Conservation (phyloP, 2,888 invertebrate genomes). For the Calliscelio sp. region DNA sequence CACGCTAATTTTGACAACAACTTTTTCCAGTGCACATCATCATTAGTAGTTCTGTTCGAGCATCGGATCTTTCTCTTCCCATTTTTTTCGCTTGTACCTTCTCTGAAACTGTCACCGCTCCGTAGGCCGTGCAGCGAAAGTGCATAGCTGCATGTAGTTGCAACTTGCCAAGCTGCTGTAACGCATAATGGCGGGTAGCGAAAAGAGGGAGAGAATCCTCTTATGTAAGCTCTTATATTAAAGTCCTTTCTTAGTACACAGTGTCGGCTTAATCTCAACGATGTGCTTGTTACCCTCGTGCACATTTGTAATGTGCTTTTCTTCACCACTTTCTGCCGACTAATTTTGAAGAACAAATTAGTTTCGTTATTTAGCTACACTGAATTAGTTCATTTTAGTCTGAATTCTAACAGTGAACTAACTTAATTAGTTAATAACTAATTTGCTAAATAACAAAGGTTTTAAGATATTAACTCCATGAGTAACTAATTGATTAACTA, state of each 20-base stretch:
- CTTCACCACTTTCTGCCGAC: no score
- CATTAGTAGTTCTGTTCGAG: slow-evolving; percentile 9
- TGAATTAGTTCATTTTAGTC: no score
- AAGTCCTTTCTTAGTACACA: slow-evolving; percentile 75
- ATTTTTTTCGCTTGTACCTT: slow-evolving; percentile 58
- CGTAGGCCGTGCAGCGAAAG: slow-evolving; percentile 77
- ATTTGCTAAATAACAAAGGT: no score
- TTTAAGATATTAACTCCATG: no score
- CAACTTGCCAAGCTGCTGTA: slow-evolving; percentile 76
- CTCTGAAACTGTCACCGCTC: slow-evolving; percentile 65
- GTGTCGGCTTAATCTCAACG: slow-evolving; percentile 55
- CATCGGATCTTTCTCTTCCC: slow-evolving; percentile 41
- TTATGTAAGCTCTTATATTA: slow-evolving; percentile 78
- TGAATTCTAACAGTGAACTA: no score
- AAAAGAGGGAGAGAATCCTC: slow-evolving; percentile 76
- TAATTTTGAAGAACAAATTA: no score
- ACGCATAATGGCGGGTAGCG: slow-evolving; percentile 76
- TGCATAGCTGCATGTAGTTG: slow-evolving; percentile 79
- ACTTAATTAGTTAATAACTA: no score
- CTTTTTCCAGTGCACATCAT: neutral
- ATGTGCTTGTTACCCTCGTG: no score
- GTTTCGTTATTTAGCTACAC: no score
- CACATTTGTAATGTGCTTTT: no score
- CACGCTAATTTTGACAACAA: no score
- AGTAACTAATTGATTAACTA: no score